Evolutionary conservation across 1,140 invertebrate species (phyloP), one percentile per base, ranked within the genome.

Genomic region (Cecropterus lyciades): DNA sequence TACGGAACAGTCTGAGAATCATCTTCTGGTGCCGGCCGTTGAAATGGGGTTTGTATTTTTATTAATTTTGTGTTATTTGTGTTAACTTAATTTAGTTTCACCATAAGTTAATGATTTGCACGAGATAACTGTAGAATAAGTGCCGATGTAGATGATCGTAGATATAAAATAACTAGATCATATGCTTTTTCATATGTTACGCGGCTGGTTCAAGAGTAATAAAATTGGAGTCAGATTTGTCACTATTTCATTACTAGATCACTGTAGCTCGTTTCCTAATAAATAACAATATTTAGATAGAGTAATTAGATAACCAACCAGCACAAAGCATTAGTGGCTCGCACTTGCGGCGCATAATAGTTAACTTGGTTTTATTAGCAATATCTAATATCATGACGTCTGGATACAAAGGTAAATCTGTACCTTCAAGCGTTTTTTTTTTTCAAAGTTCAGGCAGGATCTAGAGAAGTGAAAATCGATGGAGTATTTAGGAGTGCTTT

Each of bases 1-100:
- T 53, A 63, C 71, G 82, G 87, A 90, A 69, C 67, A 59, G 52
- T 67, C 73, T 73, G 79, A 83, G 57, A 79, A 77, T 60, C 79
- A 83, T 72, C 79, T 87, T 52, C 76, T 84, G 57, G 71, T 79
- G 62, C 86, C 86, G 13, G 64, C 62, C 33, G 80, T 85, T 49
- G 87, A 90, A 30, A 88, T 89, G 76, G 86, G 89, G 89, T 90
- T 83, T 80, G 89, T 92, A 87, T 81, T 72, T 20, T 33, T 24
- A 16, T 51, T 40, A 30, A 45, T 40, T 45, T 33, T 63, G 24
- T 20, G 0, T 7, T 8, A 16, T 49, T 27, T 42, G n/a, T n/a
- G n/a, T n/a, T n/a, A n/a, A 63, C 10, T 24, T 42, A 8, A 42
- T 40, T 37, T 11, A 37, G 9, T 37, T 37, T 9, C 33, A 37